Conservation (phyloP, 2,888 invertebrate genomes). For the Euclidia mi region DNA sequence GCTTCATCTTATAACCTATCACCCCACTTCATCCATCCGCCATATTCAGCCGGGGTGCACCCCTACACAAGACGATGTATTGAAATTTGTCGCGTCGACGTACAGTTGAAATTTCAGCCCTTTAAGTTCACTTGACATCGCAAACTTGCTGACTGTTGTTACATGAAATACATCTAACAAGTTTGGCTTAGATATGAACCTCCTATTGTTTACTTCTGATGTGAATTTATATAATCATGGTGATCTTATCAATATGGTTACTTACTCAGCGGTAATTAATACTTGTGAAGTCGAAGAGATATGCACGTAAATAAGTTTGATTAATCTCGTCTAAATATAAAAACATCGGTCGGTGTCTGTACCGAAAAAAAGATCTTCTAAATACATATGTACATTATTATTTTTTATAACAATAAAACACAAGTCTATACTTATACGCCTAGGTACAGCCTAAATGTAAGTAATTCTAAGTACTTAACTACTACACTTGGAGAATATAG, state of each 20-base stretch:
- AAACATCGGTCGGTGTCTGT: too few relatives aligned
- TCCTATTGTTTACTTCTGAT: conserved; percentile 39
- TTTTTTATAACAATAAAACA: too few relatives aligned
- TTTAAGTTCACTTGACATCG: conserved; percentile 56
- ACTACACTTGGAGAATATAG: too few relatives aligned
- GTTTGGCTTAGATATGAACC: conserved; percentile 40
- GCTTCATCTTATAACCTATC: conserved; percentile 33
- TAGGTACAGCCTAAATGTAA: too few relatives aligned
- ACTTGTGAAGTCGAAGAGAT: too few relatives aligned
- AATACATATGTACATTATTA: too few relatives aligned
- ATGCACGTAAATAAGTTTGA: too few relatives aligned
- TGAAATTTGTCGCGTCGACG: conserved; percentile 82
- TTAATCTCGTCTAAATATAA: too few relatives aligned
- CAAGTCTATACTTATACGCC: too few relatives aligned
- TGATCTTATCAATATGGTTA: conserved; percentile 2
- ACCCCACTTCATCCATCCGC: conserved; percentile 62
- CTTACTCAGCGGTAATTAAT: background rate
- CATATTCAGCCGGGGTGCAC: conserved; percentile 73
- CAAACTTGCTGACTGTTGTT: conserved; percentile 67
- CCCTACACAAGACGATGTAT: conserved; percentile 75
- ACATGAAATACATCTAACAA: conserved; percentile 38
- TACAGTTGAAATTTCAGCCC: conserved; percentile 59
- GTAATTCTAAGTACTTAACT: too few relatives aligned
- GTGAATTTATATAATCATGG: conserved; percentile 29
- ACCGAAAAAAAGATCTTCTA: too few relatives aligned